These are phyloP conservation scores for Chloroceryle inda DNA, from an alignment of 2,797 vertebrate species.

Conservation along the genomic window DNA sequence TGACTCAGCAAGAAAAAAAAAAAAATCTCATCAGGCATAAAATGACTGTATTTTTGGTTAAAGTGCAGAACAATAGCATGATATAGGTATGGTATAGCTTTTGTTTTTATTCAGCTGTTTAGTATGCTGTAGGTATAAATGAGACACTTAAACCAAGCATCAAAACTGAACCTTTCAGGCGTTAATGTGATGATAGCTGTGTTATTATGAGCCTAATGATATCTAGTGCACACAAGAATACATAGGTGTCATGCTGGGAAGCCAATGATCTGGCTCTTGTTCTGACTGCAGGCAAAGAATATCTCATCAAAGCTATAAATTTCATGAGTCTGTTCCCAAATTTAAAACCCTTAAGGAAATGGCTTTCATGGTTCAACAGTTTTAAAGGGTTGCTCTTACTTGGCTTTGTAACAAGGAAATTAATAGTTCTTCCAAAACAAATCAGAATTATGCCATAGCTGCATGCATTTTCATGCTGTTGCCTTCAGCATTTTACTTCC, in stretches of 20 bases:
- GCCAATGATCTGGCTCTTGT: slow-evolving; percentile 87
- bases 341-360: slow-evolving; percentile 91
- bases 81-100: slow-evolving; percentile 49
- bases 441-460: slow-evolving; percentile 89
- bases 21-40: slow-evolving; percentile 54
- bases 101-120: slow-evolving; percentile 80
- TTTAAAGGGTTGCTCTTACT: slow-evolving; percentile 91
- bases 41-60: slow-evolving; percentile 49
- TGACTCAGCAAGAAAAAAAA: slow-evolving; percentile 10
- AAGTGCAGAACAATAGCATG: slow-evolving; percentile 29
- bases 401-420: slow-evolving; percentile 92
- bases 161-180: slow-evolving; percentile 85
- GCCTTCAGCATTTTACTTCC: slow-evolving; percentile 78
- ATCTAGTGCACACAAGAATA: slow-evolving; percentile 85
- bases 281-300: slow-evolving; percentile 88
- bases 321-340: slow-evolving; percentile 85
- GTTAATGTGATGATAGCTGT: slow-evolving; percentile 86
- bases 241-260: slow-evolving; percentile 91
- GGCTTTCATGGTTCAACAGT: slow-evolving; percentile 90
- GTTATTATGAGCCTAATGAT: slow-evolving; percentile 92
- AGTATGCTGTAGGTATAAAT: slow-evolving; percentile 86
- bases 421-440: slow-evolving; percentile 94
- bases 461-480: slow-evolving; percentile 83
- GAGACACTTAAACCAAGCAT: slow-evolving; percentile 84
- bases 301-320: slow-evolving; percentile 91